phyloP scores from a whole-genome alignment of 1,140 invertebrate species.

The Scaptomyza hsui region DNA sequence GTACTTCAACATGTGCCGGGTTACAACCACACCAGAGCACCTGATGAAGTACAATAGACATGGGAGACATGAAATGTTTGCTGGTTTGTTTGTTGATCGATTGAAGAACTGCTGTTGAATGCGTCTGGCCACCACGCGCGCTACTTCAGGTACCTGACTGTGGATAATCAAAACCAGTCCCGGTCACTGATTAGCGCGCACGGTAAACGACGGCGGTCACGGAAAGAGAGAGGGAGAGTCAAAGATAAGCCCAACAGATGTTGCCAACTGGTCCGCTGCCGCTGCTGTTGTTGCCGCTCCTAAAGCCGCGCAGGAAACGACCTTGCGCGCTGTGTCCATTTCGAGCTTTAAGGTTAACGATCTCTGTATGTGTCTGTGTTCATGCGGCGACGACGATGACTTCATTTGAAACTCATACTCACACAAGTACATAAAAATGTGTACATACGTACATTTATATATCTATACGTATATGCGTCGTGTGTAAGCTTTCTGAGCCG shows the following conservation, averaged over 20 bases:
- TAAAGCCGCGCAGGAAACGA: slow-evolving; percentile 62
- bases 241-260: slow-evolving; percentile 74
- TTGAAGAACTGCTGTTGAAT: slow-evolving; percentile 30
- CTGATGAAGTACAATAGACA: slow-evolving; percentile 99
- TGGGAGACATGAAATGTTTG: slow-evolving; percentile 86
- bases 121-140: slow-evolving; percentile 90
- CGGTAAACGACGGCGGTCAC: slow-evolving; percentile 76
- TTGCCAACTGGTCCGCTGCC: slow-evolving; percentile 37
- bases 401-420: slow-evolving; percentile 59
- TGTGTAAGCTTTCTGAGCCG: slow-evolving; percentile 47
- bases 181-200: slow-evolving; percentile 90
- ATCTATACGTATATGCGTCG: slow-evolving; percentile 6
- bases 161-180: slow-evolving; percentile 85
- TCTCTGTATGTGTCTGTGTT: slow-evolving; percentile 54
- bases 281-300: slow-evolving; percentile 9
- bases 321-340: slow-evolving; percentile 70
- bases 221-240: slow-evolving; percentile 4
- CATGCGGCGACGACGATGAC: slow-evolving; percentile 64
- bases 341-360: slow-evolving; percentile 83
- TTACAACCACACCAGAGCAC: slow-evolving; percentile 94
- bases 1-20: slow-evolving; percentile 99
- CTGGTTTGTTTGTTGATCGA: background rate
- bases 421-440: slow-evolving; percentile 4
- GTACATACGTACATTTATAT: slow-evolving; percentile 1
- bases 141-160: slow-evolving; percentile 99